A percentile compares a stretch with the other conserved stretches of the same genome.
These are phyloP conservation scores for Amblyteles armatorius DNA, from an alignment of 2,888 invertebrate species.

Conservation along the genomic window DNA sequence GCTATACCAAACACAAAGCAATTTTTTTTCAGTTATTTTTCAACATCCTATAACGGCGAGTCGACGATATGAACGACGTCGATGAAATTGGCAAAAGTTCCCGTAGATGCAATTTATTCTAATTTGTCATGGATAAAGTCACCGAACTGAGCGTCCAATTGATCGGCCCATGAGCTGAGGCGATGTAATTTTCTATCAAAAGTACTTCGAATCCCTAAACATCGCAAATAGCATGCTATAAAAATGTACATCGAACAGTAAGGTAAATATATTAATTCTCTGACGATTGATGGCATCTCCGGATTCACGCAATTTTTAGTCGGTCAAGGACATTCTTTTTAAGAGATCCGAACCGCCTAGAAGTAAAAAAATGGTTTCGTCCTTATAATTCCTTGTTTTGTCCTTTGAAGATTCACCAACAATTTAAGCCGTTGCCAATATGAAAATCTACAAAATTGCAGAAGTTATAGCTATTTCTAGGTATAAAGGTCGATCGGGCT, in stretches of 20 bases:
- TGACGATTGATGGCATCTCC: too few relatives aligned
- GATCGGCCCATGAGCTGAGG: background rate
- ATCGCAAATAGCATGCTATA: background rate
- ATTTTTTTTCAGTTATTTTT: background rate
- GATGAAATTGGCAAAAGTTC: conserved; percentile 31
- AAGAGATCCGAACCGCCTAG: too few relatives aligned
- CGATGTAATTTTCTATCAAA: background rate
- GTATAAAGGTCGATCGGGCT: too few relatives aligned
- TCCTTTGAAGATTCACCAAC: too few relatives aligned
- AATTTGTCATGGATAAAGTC: conserved; percentile 16
- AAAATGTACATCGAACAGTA: background rate
- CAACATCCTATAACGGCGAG: conserved; percentile 2
- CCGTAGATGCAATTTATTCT: conserved; percentile 10
- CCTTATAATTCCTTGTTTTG: too few relatives aligned
- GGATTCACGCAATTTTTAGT: too few relatives aligned
- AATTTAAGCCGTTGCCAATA: too few relatives aligned
- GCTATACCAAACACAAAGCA: conserved; percentile 17
- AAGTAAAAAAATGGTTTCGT: too few relatives aligned
- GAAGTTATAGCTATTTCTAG: too few relatives aligned
- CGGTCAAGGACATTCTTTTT: too few relatives aligned
- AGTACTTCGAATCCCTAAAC: background rate
- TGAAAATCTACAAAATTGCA: too few relatives aligned
- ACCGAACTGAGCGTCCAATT: background rate
- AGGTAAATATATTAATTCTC: background rate
- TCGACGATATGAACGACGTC: conserved; percentile 13